Base-by-base conservation (phyloP, 2,888 invertebrate genomes). In the Apodemia zela region DNA sequence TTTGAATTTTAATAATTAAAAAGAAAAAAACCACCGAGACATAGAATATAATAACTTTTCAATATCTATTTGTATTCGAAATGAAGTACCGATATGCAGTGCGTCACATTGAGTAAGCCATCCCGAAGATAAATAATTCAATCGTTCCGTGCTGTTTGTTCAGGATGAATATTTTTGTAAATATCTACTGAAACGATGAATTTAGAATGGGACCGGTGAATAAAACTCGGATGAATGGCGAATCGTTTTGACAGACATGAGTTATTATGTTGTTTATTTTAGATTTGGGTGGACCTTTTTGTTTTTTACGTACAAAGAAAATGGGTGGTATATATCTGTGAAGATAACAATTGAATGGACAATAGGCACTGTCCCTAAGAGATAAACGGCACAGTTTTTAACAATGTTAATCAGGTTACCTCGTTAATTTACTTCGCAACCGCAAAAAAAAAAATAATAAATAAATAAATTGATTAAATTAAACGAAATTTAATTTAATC, bases 81-180 rank as follows among this genome's bases (percentile, higher is more conserved):
- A 25, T 21, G 51, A 5, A 21, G 21, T 11, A 51, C 15, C 42
- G 42, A 25, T 4, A 13, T 51, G 25, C 51, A 51, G 21, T 51
- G 13, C 13, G 18, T 51, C 51, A 51, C 25, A 51, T 25, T 18
- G 25, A 51, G 25, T 25, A 18, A 51, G 25, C 51, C 25, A 51
- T 13, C 51, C 21, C 51, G 51, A 18, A 3, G 8, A 51, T 51
- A 51, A 51, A 51, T 51, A 51, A 51, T 51, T 51, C 51, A 51
- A 51, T 51, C 21, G 51, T 51, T 51, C 51, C 21, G 18, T 51
- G 18, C 21, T 51, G 51, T 51, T 51, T 51, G 51, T 51, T 51
- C 51, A 8, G 51, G 21, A 51, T 51, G 51, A 51, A 51, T 51
- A 51, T 51, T 51, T 51, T 51, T 54, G 25, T 54, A 54, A 54